phyloP scores from a whole-genome alignment of 2,797 vertebrate species.

The Dipus sagitta region DNA sequence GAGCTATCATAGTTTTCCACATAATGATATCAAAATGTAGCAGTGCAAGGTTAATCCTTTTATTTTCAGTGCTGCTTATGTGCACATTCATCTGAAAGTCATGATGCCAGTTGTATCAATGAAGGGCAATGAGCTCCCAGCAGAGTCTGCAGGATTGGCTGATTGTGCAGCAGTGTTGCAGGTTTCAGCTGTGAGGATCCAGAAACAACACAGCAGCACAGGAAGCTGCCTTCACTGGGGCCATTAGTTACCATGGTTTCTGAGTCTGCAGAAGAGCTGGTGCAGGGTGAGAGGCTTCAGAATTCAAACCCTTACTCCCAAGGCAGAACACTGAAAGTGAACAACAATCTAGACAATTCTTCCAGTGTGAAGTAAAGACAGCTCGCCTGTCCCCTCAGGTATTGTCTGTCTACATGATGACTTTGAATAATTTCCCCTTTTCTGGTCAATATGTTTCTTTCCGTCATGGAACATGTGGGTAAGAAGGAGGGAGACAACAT shows the following conservation, averaged over 20 bases:
- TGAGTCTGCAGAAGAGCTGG: slow-evolving; percentile 16
- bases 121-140: slow-evolving; percentile 60
- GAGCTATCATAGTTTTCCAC: slow-evolving; percentile 48
- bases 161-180: neutral
- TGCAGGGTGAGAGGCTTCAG: slow-evolving; percentile 1
- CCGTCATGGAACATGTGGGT: neutral
- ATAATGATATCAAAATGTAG: slow-evolving; percentile 65
- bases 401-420: neutral
- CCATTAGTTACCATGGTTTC: slow-evolving; percentile 74
- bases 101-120: slow-evolving; percentile 64
- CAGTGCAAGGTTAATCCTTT: slow-evolving; percentile 62
- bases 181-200: slow-evolving; percentile 17
- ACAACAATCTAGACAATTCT: slow-evolving; percentile 4
- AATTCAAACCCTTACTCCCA: neutral
- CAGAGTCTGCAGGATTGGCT: slow-evolving; percentile 12
- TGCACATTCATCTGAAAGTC: slow-evolving; percentile 66
- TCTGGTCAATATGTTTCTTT: neutral
- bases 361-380: neutral
- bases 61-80: slow-evolving; percentile 61
- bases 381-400: no score
- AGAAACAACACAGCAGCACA: slow-evolving; percentile 12
- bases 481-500: neutral
- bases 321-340: neutral
- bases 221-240: slow-evolving; percentile 5
- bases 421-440: slow-evolving; percentile 11